Percentiles rank a stretch among this genome's conserved stretches.
phyloP scores from a whole-genome alignment of 2,113 vertebrate genomes.

The Syngnathus floridae region DNA sequence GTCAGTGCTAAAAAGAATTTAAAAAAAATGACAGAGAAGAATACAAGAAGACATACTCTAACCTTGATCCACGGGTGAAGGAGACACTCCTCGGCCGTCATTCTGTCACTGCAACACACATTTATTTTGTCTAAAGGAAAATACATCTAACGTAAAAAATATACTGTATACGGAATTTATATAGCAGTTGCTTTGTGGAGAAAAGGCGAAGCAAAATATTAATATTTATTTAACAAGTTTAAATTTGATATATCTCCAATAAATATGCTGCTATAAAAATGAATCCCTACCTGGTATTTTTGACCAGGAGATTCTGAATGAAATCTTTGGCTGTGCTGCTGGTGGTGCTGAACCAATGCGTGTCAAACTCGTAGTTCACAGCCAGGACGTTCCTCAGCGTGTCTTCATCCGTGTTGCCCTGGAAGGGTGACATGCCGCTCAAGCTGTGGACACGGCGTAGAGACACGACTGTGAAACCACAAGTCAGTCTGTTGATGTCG shows the following conservation, averaged over 20 bases:
- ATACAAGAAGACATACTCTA: not conserved
- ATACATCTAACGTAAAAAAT: too few species aligned
- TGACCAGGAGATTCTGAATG: constrained; percentile 73
- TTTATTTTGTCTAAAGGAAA: not conserved
- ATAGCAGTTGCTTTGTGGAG: too few species aligned
- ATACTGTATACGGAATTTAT: too few species aligned
- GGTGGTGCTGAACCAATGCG: constrained; percentile 64
- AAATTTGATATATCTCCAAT: not conserved
- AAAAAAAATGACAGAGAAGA: not conserved
- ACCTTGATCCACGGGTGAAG: constrained; percentile 80
- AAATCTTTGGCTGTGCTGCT: constrained; percentile 76
- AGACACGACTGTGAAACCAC: not conserved
- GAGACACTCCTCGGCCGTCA: constrained; percentile 70
- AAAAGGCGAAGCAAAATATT: too few species aligned
- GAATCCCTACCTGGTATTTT: constrained; percentile 58
- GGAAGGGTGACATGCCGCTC: constrained; percentile 82
- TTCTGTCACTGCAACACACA: constrained; percentile 57
- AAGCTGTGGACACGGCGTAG: constrained; percentile 58
- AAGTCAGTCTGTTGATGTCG: too few species aligned
- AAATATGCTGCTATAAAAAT: constrained; percentile 7
- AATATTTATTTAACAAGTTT: too few species aligned
- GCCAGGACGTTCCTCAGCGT: constrained; percentile 69
- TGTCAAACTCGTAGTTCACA: constrained; percentile 69
- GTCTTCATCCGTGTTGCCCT: constrained; percentile 70
- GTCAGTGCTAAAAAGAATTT: not conserved